These are phyloP conservation scores for Echiichthys vipera DNA, from an alignment of 2,797 vertebrate species.

Conservation along the genomic window DNA sequence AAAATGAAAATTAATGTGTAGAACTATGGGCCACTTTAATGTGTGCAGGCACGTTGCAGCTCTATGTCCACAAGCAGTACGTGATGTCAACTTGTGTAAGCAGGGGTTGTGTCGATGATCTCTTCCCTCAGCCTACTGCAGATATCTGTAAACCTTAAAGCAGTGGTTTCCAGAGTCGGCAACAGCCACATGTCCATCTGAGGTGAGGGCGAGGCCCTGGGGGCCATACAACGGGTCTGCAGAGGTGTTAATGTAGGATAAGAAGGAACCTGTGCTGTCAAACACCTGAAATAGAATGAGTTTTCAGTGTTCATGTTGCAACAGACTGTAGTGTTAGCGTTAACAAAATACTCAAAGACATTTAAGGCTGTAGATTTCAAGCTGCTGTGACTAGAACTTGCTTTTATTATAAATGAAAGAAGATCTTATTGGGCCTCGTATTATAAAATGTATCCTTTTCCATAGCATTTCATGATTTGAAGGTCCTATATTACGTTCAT, in stretches of 20 bases:
- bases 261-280: conserved; percentile 95
- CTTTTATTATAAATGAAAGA: too few species aligned
- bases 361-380: neutral
- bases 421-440: neutral
- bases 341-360: neutral
- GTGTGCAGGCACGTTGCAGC: conserved; percentile 33
- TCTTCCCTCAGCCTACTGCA: conserved; percentile 86
- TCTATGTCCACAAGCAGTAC: conserved; percentile 35
- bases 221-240: conserved; percentile 96
- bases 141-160: conserved; percentile 98
- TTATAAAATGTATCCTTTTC: neutral
- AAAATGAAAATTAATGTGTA: conserved; percentile 14
- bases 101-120: conserved; percentile 4
- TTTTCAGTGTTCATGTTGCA: neutral
- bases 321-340: neutral
- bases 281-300: conserved; percentile 87
- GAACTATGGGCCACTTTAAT: conserved; percentile 4
- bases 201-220: conserved; percentile 95
- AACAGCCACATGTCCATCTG: conserved; percentile 95
- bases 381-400: neutral
- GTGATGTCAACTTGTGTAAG: conserved; percentile 18
- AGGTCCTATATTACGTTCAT: too few species aligned
- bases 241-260: conserved; percentile 97
- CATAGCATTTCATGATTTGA: neutral
- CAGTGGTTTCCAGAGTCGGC: conserved; percentile 98